Conservation (phyloP, 2,797 vertebrate species). For the Mus caroli region DNA sequence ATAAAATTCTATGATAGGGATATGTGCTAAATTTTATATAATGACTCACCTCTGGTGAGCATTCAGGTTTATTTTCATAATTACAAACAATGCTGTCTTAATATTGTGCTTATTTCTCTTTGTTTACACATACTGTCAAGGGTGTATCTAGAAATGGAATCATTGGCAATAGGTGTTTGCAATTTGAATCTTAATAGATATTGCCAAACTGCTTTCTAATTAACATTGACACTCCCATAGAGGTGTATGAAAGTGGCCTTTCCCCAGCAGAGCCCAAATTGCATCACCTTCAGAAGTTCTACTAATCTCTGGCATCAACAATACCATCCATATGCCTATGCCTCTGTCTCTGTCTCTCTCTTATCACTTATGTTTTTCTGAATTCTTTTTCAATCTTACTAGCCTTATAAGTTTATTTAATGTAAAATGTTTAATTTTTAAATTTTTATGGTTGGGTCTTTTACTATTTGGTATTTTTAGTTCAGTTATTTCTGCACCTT, state of each 20-base stretch:
- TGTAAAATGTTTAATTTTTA: background rate
- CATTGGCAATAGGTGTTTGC: background rate
- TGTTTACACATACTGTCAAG: background rate
- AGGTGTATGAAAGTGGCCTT: slow-evolving; percentile 12
- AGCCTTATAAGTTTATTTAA: background rate
- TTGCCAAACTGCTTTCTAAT: slow-evolving; percentile 52
- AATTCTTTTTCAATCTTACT: slow-evolving; percentile 16
- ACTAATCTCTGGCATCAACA: background rate
- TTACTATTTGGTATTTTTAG: background rate
- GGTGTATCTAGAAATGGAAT: slow-evolving; percentile 29
- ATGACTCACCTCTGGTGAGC: background rate
- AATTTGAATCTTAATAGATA: slow-evolving; percentile 58
- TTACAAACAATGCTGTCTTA: slow-evolving; percentile 27
- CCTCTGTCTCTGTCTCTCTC: background rate
- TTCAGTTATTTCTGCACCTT: background rate
- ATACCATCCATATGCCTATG: background rate
- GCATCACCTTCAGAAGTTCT: slow-evolving; percentile 24
- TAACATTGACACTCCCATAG: background rate
- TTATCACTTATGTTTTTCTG: background rate
- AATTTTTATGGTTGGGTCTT: background rate
- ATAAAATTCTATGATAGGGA: background rate
- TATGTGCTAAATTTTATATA: background rate
- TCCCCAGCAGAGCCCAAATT: slow-evolving; percentile 5
- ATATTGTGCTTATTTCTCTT: background rate
- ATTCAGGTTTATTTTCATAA: slow-evolving; percentile 39